Percentiles rank a stretch among this genome's conserved stretches.
These are phyloP conservation scores for Acanthurus leucopareius DNA, from an alignment of 2,797 vertebrate genomes.

Conservation along the genomic window DNA sequence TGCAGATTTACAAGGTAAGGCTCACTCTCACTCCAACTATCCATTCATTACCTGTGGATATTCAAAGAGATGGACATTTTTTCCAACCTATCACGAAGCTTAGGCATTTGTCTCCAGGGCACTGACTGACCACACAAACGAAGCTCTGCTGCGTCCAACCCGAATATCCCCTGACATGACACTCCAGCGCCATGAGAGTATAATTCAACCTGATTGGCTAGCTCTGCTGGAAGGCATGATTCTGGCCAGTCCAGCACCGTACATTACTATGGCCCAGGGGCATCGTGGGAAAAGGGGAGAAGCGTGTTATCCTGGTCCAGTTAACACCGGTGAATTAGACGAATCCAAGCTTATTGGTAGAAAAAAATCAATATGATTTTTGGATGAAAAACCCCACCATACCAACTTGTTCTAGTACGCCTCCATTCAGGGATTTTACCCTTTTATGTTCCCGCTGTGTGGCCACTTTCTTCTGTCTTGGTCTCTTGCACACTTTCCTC, in stretches of 20 bases:
- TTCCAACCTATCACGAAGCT: conserved; percentile 68
- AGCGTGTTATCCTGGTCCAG: conserved; percentile 79
- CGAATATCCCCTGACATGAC: conserved; percentile 79
- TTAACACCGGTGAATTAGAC: conserved; percentile 72
- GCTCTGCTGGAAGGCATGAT: conserved; percentile 86
- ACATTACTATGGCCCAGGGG: conserved; percentile 81
- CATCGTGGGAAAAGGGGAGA: conserved; percentile 60
- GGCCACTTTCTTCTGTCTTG: conserved; percentile 16
- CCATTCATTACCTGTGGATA: conserved; percentile 73
- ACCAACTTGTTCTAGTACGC: conserved; percentile 3
- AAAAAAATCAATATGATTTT: conserved; percentile 26
- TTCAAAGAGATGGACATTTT: conserved; percentile 65
- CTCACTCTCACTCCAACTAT: conserved; percentile 22
- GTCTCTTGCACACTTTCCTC: conserved; percentile 18
- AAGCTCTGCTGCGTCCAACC: conserved; percentile 76
- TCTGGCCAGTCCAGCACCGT: conserved; percentile 83
- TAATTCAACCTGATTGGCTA: conserved; percentile 88
- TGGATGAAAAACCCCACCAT: neutral
- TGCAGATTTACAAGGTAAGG: conserved; percentile 34
- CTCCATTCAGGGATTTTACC: neutral
- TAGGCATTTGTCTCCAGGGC: conserved; percentile 77
- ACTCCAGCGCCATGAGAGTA: conserved; percentile 70
- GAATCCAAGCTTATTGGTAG: conserved; percentile 41
- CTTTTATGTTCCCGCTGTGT: neutral
- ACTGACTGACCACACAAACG: conserved; percentile 79